Base-by-base conservation (phyloP, 2,888 invertebrate genomes). In the Horisme vitalbata region DNA sequence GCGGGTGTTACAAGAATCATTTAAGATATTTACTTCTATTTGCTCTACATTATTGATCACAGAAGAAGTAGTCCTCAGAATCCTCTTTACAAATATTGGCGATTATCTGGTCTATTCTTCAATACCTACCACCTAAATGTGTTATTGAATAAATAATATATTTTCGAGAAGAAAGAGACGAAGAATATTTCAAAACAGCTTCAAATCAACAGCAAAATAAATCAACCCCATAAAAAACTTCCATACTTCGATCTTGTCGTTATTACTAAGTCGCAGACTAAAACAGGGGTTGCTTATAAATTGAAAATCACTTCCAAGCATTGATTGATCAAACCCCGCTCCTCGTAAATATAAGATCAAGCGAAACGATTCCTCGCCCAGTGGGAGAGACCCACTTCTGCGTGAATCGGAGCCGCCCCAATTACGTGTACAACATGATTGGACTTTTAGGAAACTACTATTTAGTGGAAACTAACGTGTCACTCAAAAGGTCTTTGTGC, bases 331-430 rank as follows among this genome's bases (percentile, higher is more conserved):
- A 49, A 49, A 27, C 34, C 48, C 32, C 39, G 44, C 27, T 36
- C 23, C 49, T 45, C 49, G 44, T 45, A 44, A 48, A 48, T 48
- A 48, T 44, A 49, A 49, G 49, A 45, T 41, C 35, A 27, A 35
- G 39, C 15, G 41, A 35, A 47, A 30, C 49, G 35, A 32, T 36
- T 35, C 23, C 28, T 36, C 12, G 27, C 31, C 49, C 49, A 6
- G 18, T 36, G 44, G 49, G 49, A 49, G 26, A 49, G 20, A 35
- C 43, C 44, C 31, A 39, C 39, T 49, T 49, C 32, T 26, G 11
- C 30, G 35, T 30, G 39, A 44, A 21, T 36, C 21, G 30, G 4
- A 37, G 31, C 20, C 15, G 34, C 21, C 21, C 38, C 34, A 38
- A 44, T 44, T 41, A 41, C 24, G 14, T 20, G 12, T 31, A 43